These are phyloP conservation scores for Sesia bembeciformis DNA, from an alignment of 2,888 invertebrate genomes.

Conservation along the genomic window DNA sequence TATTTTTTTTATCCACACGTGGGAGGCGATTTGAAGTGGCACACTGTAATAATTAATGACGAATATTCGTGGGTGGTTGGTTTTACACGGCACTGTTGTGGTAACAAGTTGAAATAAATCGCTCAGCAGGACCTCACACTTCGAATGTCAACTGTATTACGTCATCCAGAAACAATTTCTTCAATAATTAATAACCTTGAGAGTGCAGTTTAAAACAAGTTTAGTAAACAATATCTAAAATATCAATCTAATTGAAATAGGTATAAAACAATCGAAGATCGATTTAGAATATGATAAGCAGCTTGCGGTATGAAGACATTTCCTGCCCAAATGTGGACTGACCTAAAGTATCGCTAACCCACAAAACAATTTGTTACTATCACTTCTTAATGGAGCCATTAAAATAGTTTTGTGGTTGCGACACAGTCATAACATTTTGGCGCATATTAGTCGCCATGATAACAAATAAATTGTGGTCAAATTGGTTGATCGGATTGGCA, in stretches of 20 bases:
- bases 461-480: constrained; percentile 51
- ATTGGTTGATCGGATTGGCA: constrained; percentile 27
- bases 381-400: constrained; percentile 66
- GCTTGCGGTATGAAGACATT: constrained; percentile 32
- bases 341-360: constrained; percentile 23
- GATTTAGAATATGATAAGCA: constrained; percentile 27
- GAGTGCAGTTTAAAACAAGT: no score
- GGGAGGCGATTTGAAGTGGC: constrained; percentile 61
- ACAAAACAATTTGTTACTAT: constrained; percentile 61
- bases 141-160: constrained; percentile 47
- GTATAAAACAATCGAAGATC: constrained; percentile 7
- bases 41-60: constrained; percentile 57
- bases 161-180: constrained; percentile 24
- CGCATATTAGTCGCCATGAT: constrained; percentile 33
- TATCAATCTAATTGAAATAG: not conserved
- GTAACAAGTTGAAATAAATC: constrained; percentile 64
- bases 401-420: constrained; percentile 60
- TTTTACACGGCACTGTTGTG: constrained; percentile 62
- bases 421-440: constrained; percentile 52
- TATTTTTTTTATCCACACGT: constrained; percentile 41
- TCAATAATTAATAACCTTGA: no score
- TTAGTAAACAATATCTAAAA: no score
- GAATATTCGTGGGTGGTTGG: constrained; percentile 50
- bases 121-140: constrained; percentile 60
- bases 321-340: constrained; percentile 30